A percentile compares a stretch with the other conserved stretches of the same genome.
phyloP scores from a whole-genome alignment of 1,140 invertebrate genomes.

The Lordiphosa stackelbergi region DNA sequence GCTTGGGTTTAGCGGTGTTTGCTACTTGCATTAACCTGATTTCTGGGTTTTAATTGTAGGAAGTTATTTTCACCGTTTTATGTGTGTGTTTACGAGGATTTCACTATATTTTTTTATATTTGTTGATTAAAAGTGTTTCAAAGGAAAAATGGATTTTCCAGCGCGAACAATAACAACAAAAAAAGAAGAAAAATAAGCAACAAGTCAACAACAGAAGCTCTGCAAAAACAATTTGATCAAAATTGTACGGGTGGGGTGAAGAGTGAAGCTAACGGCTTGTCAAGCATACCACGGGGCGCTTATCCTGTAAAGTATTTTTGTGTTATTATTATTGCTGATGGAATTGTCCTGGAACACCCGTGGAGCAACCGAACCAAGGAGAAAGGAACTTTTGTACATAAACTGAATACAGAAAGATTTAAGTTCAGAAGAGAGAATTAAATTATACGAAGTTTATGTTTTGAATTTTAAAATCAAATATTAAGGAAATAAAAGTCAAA shows the following conservation, averaged over 20 bases:
- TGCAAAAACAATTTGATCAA: slow-evolving; percentile 26
- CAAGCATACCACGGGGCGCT: slow-evolving; percentile 39
- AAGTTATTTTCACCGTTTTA: slow-evolving; percentile 16
- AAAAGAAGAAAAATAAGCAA: slow-evolving; percentile 20
- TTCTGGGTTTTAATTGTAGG: slow-evolving; percentile 29
- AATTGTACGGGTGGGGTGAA: slow-evolving; percentile 1
- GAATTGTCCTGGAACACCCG: slow-evolving; percentile 38
- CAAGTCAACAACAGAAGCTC: slow-evolving; percentile 45
- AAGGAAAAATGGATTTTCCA: slow-evolving; percentile 36
- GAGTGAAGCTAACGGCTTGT: slow-evolving; percentile 15
- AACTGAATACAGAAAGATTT: background rate
- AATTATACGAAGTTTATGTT: background rate
- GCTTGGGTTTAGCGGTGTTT: slow-evolving; percentile 2
- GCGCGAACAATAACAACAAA: slow-evolving; percentile 16
- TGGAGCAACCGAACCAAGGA: background rate
- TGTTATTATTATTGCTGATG: slow-evolving; percentile 29
- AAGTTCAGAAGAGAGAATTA: background rate
- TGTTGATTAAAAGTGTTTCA: slow-evolving; percentile 3
- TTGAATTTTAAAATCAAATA: background rate
- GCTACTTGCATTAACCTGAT: slow-evolving; percentile 18
- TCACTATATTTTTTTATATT: background rate
- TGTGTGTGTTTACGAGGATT: background rate
- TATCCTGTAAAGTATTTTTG: slow-evolving; percentile 44
- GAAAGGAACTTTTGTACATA: background rate
- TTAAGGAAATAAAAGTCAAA: too few species aligned